Evolutionary conservation across 30 jellyfish, hydroid and myxozoan genomes (phyloP).

Genomic region (Clytia hemisphaerica): DNA sequence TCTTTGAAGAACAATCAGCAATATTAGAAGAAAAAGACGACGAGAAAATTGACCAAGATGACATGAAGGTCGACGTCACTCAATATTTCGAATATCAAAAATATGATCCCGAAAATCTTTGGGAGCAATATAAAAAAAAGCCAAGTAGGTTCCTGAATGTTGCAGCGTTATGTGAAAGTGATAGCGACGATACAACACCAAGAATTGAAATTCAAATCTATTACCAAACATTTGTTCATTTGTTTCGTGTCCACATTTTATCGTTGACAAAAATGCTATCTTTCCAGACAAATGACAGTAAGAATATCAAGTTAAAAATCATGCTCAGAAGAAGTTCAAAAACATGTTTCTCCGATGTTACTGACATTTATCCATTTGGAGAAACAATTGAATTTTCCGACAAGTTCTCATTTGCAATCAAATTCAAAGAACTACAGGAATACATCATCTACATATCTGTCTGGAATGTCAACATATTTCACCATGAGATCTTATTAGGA

Average conservation of each 20-base stretch:
- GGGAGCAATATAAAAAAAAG: conserved; percentile 7
- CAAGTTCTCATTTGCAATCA: conserved; percentile 23
- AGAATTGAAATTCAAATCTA: conserved; percentile 7
- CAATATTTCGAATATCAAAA: conserved; percentile 12
- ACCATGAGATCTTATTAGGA: conserved; percentile 29
- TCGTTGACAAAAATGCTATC: not conserved
- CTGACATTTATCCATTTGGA: conserved; percentile 4
- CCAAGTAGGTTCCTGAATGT: too few species aligned
- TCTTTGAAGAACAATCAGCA: conserved; percentile 27
- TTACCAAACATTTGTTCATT: conserved; percentile 24
- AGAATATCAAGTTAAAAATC: conserved; percentile 1
- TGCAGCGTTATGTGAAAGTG: too few species aligned
- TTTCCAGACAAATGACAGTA: conserved; percentile 13
- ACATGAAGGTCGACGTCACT: not conserved
- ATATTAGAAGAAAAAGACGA: not conserved
- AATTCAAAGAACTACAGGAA: conserved; percentile 14
- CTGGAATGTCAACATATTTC: conserved; percentile 43
- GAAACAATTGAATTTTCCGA: conserved; percentile 13
- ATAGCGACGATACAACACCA: not conserved
- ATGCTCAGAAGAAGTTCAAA: too few species aligned
- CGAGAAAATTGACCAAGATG: not conserved
- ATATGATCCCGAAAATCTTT: conserved; percentile 19
- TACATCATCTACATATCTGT: conserved; percentile 16
- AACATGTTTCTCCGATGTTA: not conserved
- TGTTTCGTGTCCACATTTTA: conserved; percentile 6